A percentile compares a stretch with the other conserved stretches of the same genome.
Conservation (phyloP, 2,888 invertebrate genomes). For the Phlogophora meticulosa region DNA sequence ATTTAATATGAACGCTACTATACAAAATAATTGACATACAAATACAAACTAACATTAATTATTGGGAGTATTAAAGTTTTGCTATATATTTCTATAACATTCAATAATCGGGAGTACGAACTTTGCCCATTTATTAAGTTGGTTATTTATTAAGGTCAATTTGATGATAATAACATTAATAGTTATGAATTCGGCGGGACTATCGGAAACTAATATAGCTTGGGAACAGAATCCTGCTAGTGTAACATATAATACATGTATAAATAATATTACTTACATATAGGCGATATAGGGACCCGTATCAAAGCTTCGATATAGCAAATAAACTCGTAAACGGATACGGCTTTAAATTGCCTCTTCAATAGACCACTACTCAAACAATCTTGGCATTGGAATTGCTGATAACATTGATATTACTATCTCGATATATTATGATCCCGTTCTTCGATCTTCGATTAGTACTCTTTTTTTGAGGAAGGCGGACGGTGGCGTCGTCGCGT, state of each 20-base stretch:
- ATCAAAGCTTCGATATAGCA: conserved; percentile 27
- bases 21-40: conserved; percentile 14
- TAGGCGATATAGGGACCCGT: conserved; percentile 12
- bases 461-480: not conserved
- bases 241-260: not conserved
- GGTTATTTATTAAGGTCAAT: conserved; percentile 57
- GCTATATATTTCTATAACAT: conserved; percentile 54
- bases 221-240: conserved; percentile 4
- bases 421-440: conserved; percentile 18
- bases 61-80: conserved; percentile 33
- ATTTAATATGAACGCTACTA: conserved; percentile 2
- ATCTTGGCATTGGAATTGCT: conserved; percentile 30
- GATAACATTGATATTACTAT: conserved; percentile 31
- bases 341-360: conserved; percentile 44
- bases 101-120: conserved; percentile 49
- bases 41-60: conserved; percentile 41
- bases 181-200: conserved; percentile 40
- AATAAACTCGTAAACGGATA: conserved; percentile 44
- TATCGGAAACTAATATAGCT: conserved; percentile 20
- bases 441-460: not conserved
- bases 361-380: conserved; percentile 21
- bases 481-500: not conserved
- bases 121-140: conserved; percentile 53
- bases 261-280: conserved; percentile 8
- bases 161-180: conserved; percentile 38